Conservation (phyloP, 2,113 vertebrate genomes). For the Urocitellus parryii region DNA sequence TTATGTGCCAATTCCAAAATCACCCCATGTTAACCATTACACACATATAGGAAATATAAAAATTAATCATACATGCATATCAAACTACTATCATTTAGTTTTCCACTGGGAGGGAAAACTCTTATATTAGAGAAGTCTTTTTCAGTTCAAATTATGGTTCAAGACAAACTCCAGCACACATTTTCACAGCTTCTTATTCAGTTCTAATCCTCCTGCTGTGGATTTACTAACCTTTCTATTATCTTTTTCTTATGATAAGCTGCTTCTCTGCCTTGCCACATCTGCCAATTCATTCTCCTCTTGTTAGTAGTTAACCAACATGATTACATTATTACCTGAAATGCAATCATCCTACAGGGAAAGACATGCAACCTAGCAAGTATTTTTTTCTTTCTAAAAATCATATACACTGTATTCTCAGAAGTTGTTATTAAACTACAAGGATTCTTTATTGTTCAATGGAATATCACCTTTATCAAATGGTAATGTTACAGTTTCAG, state of each 20-base stretch:
- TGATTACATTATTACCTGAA: conserved; percentile 60
- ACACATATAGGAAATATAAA: not conserved
- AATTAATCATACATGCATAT: not conserved
- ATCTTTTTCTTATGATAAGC: conserved; percentile 66
- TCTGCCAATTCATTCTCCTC: conserved; percentile 46
- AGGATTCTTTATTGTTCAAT: not conserved
- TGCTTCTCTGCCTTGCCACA: conserved; percentile 61
- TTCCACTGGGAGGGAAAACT: not conserved
- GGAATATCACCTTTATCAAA: not conserved
- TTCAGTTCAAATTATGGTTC: conserved; percentile 49
- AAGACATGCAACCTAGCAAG: not conserved
- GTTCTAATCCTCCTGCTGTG: not conserved
- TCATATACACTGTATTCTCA: not conserved
- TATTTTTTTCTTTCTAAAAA: not conserved
- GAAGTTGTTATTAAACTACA: not conserved
- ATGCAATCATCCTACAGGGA: conserved; percentile 22
- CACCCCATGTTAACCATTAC: not conserved
- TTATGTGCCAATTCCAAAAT: not conserved
- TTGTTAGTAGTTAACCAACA: not conserved
- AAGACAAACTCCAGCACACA: accelerated
- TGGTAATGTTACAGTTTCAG: not conserved
- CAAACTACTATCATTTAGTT: conserved; percentile 40
- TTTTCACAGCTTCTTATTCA: not conserved
- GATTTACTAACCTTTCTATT: not conserved
- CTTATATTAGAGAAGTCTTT: conserved; percentile 20